Percentiles rank a stretch among this genome's conserved stretches.
Conservation (phyloP, 2,888 invertebrate genomes). For the Dinocampus coccinellae region DNA sequence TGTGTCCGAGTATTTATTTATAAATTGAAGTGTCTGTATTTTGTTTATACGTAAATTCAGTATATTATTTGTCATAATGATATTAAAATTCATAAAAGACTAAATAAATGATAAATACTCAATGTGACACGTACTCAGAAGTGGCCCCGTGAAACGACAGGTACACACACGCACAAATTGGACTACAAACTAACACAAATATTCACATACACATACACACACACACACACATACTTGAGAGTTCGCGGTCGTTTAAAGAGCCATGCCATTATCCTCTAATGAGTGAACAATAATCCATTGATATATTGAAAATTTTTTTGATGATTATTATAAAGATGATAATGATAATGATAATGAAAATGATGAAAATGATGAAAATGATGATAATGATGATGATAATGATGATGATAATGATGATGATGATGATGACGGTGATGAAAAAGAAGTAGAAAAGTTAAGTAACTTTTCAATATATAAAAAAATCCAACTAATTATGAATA, state of each 20-base stretch:
- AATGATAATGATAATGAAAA: too few relatives aligned
- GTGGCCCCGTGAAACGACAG: not conserved
- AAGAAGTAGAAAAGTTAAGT: not conserved
- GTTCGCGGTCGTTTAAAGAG: conserved; percentile 30
- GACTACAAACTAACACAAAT: conserved; percentile 22
- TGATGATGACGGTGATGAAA: not conserved
- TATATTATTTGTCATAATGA: not conserved
- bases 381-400: too few relatives aligned
- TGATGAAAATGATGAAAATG: too few relatives aligned
- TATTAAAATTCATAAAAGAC: not conserved
- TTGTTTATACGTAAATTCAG: not conserved
- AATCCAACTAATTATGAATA: not conserved
- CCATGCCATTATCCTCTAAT: not conserved
- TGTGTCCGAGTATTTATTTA: not conserved
- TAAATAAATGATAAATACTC: conserved; percentile 2
- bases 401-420: too few relatives aligned
- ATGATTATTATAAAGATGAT: too few relatives aligned
- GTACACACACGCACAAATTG: not conserved
- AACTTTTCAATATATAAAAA: not conserved
- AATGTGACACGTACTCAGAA: conserved; percentile 13
- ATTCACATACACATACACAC: conserved; percentile 30
- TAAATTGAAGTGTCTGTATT: not conserved
- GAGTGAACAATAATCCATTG: not conserved
- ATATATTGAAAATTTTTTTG: not conserved
- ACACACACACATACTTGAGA: not conserved